These are phyloP conservation scores for Oceanodroma leucorhoa DNA, from an alignment of 2,797 vertebrate genomes.

Conservation along the genomic window DNA sequence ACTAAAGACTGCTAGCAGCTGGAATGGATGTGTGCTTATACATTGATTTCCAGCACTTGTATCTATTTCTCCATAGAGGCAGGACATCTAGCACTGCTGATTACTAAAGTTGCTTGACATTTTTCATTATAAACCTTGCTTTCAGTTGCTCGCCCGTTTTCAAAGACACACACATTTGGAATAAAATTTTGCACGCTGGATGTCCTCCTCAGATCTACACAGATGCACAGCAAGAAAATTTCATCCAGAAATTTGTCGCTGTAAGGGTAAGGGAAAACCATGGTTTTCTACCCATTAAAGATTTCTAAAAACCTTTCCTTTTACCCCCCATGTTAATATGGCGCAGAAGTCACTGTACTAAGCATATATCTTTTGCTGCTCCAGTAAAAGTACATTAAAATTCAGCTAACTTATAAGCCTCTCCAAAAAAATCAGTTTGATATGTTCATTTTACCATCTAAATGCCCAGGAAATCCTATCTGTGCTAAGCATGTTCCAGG, in stretches of 20 bases:
- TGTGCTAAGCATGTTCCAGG: neutral
- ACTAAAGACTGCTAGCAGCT: neutral
- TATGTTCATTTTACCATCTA: neutral
- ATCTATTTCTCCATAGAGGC: neutral
- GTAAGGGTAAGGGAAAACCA: neutral
- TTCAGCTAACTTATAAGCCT: neutral
- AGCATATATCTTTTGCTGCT: neutral
- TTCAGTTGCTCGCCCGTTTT: neutral
- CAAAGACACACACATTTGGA: neutral
- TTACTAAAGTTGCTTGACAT: neutral
- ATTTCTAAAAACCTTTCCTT: neutral
- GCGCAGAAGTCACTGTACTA: neutral
- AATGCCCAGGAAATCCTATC: neutral
- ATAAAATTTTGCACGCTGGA: neutral
- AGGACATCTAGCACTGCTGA: neutral
- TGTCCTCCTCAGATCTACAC: neutral
- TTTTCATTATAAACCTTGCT: neutral
- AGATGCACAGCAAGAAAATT: neutral
- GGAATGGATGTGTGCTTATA: neutral
- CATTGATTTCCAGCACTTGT: neutral
- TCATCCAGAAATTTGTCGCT: neutral
- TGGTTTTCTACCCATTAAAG: neutral
- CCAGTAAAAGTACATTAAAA: neutral
- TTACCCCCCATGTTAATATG: neutral
- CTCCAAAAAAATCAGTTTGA: conserved; percentile 9